phyloP scores from a whole-genome alignment of 2,113 vertebrate genomes.

The Thryonomys swinderianus region DNA sequence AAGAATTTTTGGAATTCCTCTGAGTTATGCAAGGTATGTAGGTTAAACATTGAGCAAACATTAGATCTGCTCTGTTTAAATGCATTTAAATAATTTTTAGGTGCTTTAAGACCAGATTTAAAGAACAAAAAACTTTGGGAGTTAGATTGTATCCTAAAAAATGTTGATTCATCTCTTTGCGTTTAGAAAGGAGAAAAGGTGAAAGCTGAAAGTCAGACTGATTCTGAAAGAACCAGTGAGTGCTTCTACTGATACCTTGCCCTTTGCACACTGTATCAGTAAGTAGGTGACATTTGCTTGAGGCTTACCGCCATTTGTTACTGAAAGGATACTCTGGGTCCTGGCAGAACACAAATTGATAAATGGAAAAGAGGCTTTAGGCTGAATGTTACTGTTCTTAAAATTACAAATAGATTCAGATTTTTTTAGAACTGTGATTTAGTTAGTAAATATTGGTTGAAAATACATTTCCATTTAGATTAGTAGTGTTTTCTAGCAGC shows the following conservation, averaged over 20 bases:
- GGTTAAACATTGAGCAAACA: conserved; percentile 41
- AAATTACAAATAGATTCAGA: neutral
- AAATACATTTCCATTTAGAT: conserved; percentile 5
- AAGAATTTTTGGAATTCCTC: conserved; percentile 49
- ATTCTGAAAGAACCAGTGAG: neutral
- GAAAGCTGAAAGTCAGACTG: conserved; percentile 65
- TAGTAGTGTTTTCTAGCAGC: neutral
- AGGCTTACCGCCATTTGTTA: conserved; percentile 73
- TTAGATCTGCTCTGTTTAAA: conserved; percentile 52
- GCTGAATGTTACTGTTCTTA: neutral
- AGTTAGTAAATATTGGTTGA: conserved; percentile 42
- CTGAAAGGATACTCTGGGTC: conserved; percentile 48
- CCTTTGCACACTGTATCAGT: conserved; percentile 63
- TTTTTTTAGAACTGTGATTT: neutral
- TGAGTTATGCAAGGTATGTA: conserved; percentile 28
- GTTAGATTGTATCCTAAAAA: conserved; percentile 57
- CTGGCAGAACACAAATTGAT: conserved; percentile 54
- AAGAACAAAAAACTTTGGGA: conserved; percentile 63
- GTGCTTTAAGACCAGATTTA: conserved; percentile 63
- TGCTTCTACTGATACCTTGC: conserved; percentile 55
- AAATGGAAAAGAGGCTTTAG: conserved; percentile 61
- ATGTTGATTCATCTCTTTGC: conserved; percentile 69
- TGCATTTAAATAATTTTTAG: conserved; percentile 63
- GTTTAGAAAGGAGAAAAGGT: conserved; percentile 47
- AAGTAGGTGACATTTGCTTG: conserved; percentile 72